Conservation (phyloP, 2,113 vertebrate species). For the Paracanthobrama guichenoti region DNA sequence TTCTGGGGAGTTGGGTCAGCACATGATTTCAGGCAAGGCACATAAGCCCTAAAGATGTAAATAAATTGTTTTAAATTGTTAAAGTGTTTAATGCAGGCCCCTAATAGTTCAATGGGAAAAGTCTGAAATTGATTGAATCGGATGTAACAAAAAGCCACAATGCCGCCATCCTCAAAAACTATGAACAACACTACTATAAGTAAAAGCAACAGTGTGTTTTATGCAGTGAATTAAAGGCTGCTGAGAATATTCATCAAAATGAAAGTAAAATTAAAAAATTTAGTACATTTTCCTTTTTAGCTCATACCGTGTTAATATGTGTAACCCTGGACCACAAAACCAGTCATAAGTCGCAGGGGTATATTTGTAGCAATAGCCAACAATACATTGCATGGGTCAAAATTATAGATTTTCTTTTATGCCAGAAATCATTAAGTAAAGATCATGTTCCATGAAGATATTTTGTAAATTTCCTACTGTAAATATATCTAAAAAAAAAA, state of each 20-base stretch:
- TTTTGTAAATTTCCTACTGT: too few relatives aligned
- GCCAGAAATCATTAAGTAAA: too few relatives aligned
- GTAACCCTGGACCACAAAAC: too few relatives aligned
- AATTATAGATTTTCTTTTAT: too few relatives aligned
- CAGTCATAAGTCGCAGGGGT: too few relatives aligned
- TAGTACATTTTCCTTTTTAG: background rate
- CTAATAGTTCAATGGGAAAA: constrained; percentile 58
- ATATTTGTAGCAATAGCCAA: too few relatives aligned
- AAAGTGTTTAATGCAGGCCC: constrained; percentile 75
- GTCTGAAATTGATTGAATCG: background rate
- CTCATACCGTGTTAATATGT: background rate
- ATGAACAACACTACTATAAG: background rate
- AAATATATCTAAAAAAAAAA: too few relatives aligned
- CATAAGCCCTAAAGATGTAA: constrained; percentile 65
- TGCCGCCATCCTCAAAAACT: background rate
- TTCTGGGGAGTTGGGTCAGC: constrained; percentile 76
- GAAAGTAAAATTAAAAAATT: background rate
- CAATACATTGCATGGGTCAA: too few relatives aligned
- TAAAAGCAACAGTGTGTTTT: too few relatives aligned
- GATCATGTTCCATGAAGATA: too few relatives aligned
- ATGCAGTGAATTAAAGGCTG: too few relatives aligned
- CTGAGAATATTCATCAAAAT: background rate
- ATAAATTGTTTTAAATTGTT: constrained; percentile 70
- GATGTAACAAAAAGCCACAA: background rate
- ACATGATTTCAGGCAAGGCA: constrained; percentile 77